Evolutionary conservation across 2,888 invertebrate genomes (phyloP).

Genomic region (Lasioglossum figueresi): DNA sequence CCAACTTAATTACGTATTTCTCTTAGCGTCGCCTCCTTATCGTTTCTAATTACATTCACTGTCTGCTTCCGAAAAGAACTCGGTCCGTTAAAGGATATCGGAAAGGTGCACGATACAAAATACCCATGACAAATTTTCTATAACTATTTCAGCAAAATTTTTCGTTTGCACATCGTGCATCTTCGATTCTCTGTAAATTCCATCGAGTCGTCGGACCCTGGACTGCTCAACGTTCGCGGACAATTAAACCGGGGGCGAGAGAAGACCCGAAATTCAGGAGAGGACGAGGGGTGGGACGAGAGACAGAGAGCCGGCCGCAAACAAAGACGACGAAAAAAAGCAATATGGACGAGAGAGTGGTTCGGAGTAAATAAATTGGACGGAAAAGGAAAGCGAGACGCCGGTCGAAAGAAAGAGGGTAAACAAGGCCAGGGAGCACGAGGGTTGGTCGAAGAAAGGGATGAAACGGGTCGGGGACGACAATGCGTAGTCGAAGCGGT

Average conservation of each 20-base stretch:
- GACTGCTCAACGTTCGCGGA: background rate
- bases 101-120: background rate
- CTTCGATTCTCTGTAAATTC: background rate
- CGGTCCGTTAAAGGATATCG: background rate
- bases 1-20: constrained; percentile 10
- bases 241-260: background rate
- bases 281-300: background rate
- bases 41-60: background rate
- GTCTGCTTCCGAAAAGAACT: background rate
- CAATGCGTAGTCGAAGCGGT: constrained; percentile 68
- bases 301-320: background rate
- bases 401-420: constrained; percentile 27
- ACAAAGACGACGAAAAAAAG: constrained; percentile 7
- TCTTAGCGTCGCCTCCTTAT: background rate
- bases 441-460: constrained; percentile 26
- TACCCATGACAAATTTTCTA: no score
- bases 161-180: background rate
- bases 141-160: no score
- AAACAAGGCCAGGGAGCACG: constrained; percentile 21
- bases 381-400: constrained; percentile 19
- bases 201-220: background rate
- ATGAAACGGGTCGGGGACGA: constrained; percentile 50
- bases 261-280: background rate
- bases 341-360: background rate
- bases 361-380: constrained; percentile 35